Evolutionary conservation across 2,888 invertebrate species (phyloP).

Genomic region (Ecliptopera silaceata): DNA sequence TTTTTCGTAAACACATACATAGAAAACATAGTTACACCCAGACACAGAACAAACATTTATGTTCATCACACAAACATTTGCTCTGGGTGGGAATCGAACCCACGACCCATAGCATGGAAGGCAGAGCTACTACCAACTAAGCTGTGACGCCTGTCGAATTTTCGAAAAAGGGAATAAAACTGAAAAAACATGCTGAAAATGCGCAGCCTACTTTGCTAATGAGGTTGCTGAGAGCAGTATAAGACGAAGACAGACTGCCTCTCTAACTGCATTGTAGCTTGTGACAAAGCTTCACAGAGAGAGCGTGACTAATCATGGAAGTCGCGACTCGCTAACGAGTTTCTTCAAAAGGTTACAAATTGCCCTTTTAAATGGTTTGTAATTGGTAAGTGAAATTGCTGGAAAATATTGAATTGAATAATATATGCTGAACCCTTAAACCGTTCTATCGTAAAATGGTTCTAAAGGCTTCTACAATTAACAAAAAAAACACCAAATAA

Average conservation of each 20-base stretch:
- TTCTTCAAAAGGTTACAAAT: constrained; percentile 1
- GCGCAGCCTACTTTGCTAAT: not conserved
- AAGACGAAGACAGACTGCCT: constrained; percentile 4
- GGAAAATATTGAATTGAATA: not conserved
- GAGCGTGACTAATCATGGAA: constrained; percentile 25
- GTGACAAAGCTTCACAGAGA: constrained; percentile 15
- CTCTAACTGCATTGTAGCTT: constrained; percentile 5
- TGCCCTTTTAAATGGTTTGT: not conserved
- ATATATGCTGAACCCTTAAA: no score
- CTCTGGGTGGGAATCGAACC: no score
- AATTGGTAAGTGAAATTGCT: not conserved
- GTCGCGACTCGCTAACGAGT: constrained; percentile 14
- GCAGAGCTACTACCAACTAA: no score
- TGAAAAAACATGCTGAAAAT: not conserved
- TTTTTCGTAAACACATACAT: no score
- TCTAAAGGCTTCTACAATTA: no score
- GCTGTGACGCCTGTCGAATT: no score
- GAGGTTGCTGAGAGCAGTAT: not conserved
- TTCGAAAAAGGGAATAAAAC: not conserved
- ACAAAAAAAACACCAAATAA: no score
- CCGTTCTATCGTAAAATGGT: no score
- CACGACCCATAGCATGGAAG: no score
- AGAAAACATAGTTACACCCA: no score
- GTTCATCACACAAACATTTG: no score
- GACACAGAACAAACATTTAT: no score